phyloP scores from a whole-genome alignment of 2,113 vertebrate species.

The Myxocyprinus asiaticus region DNA sequence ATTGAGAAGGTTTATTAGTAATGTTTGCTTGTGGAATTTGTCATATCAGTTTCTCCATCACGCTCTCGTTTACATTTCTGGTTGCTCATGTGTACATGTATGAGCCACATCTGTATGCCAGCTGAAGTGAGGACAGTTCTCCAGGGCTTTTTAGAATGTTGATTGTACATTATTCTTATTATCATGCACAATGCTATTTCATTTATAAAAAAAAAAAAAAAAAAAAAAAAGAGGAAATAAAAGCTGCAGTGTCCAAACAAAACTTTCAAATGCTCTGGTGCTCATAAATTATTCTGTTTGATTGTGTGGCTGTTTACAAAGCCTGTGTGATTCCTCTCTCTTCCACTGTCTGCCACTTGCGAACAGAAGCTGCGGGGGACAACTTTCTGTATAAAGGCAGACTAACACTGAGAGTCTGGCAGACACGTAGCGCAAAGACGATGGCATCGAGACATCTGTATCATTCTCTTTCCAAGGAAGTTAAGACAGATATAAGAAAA shows the following conservation, averaged over 20 bases:
- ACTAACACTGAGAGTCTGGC: not conserved
- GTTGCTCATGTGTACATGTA: not conserved
- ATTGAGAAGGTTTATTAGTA: too few species aligned
- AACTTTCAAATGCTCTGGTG: conserved; percentile 55
- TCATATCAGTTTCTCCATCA: not conserved
- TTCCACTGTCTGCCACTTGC: not conserved
- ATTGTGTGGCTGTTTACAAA: conserved; percentile 60
- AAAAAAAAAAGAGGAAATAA: conserved; percentile 45
- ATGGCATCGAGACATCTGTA: not conserved
- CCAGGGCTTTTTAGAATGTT: conserved; percentile 5
- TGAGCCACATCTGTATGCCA: conserved; percentile 21
- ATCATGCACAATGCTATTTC: conserved; percentile 44
- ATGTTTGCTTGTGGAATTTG: too few species aligned
- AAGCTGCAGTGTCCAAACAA: conserved; percentile 36
- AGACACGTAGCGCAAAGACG: not conserved
- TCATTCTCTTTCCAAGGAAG: not conserved
- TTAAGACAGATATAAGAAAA: not conserved
- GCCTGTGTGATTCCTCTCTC: conserved; percentile 5
- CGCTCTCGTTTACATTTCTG: too few species aligned
- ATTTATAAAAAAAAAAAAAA: conserved; percentile 38
- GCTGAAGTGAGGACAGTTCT: conserved; percentile 23
- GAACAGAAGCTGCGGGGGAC: not conserved
- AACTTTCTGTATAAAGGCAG: conserved; percentile 13
- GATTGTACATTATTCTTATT: conserved; percentile 46
- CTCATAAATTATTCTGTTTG: conserved; percentile 68